Conservation (phyloP, 2,113 vertebrate species). For the Pheucticus melanocephalus region DNA sequence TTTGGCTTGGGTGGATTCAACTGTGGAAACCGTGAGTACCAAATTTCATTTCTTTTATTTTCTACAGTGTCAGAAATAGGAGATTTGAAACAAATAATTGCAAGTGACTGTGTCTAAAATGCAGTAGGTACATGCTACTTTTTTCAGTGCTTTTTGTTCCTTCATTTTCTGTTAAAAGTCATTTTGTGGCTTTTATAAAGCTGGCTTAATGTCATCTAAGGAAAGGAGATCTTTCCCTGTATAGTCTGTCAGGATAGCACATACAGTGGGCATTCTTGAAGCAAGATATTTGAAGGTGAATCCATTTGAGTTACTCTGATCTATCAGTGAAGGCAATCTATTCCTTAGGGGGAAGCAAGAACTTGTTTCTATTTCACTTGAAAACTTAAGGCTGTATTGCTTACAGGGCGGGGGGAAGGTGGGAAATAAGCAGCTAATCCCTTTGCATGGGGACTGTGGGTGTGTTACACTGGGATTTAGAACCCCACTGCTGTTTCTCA, state of each 20-base stretch:
- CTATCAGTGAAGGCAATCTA: background rate
- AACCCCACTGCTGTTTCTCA: background rate
- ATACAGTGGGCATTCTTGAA: background rate
- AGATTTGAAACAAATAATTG: background rate
- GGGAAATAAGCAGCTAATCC: background rate
- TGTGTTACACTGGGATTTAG: background rate
- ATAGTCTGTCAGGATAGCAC: background rate
- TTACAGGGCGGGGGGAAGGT: background rate
- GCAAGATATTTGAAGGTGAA: background rate
- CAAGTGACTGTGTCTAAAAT: background rate
- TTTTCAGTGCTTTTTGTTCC: background rate
- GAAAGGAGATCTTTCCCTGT: background rate
- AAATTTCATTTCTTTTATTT: background rate
- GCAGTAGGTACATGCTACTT: fast-evolving
- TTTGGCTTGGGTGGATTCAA: constrained; percentile 98
- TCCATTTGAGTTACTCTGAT: background rate
- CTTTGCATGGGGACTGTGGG: background rate
- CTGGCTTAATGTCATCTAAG: background rate
- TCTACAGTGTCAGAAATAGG: background rate
- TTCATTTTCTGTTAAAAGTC: background rate
- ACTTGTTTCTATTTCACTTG: background rate
- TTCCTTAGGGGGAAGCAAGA: background rate
- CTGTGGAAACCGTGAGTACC: constrained; percentile 91
- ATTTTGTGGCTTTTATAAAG: background rate
- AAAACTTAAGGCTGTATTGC: background rate